Conservation (phyloP, 2,113 vertebrate genomes). For the Recurvirostra avosetta region DNA sequence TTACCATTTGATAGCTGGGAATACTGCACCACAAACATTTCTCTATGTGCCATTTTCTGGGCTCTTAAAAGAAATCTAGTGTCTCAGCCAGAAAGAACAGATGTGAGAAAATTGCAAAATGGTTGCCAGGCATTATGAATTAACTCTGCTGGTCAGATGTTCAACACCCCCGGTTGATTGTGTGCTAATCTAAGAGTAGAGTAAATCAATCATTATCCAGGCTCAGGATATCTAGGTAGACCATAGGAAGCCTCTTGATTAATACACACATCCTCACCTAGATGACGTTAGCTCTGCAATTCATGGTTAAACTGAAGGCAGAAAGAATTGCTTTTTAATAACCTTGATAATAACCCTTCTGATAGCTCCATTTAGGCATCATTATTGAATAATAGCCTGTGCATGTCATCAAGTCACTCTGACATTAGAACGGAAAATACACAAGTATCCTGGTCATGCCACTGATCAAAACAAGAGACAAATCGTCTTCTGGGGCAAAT, state of each 20-base stretch:
- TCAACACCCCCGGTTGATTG: conserved; percentile 23
- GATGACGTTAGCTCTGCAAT: conserved; percentile 24
- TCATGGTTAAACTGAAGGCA: conserved; percentile 35
- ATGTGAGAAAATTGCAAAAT: conserved; percentile 38
- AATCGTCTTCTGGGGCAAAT: background rate
- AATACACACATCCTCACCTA: conserved; percentile 56
- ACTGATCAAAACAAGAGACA: conserved; percentile 29
- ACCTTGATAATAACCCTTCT: conserved; percentile 63
- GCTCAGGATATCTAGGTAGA: conserved; percentile 34
- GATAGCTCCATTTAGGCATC: conserved; percentile 47
- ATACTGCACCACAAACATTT: background rate
- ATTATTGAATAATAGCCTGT: conserved; percentile 41
- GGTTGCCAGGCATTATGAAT: conserved; percentile 34
- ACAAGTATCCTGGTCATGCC: conserved; percentile 34
- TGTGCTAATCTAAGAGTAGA: background rate
- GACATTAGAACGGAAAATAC: conserved; percentile 18
- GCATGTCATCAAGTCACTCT: conserved; percentile 19
- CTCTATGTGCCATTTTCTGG: conserved; percentile 11
- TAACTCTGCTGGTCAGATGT: conserved; percentile 49
- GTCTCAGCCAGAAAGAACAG: conserved; percentile 46
- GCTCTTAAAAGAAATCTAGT: conserved; percentile 16
- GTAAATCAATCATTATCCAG: conserved; percentile 51
- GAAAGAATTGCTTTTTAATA: conserved; percentile 65
- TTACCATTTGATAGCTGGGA: background rate
- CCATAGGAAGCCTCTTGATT: conserved; percentile 64